Evolutionary conservation across 2,888 invertebrate species (phyloP), one percentile per base, ranked within the genome.

Genomic region (Glaucopsyche alexis): DNA sequence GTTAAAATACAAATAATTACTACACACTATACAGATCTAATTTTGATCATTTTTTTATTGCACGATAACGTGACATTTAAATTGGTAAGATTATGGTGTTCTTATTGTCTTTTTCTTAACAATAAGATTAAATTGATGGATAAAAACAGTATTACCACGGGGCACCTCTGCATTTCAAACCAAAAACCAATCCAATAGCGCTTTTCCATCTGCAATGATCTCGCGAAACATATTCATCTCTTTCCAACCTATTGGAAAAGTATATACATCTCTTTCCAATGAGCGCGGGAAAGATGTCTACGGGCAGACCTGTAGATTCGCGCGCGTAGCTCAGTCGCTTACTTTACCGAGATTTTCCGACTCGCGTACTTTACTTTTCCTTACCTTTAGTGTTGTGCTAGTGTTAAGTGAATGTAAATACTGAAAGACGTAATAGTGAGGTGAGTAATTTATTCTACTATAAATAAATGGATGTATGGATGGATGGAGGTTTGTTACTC

Each of bases 221-320:
- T 40, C 8, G 29, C 38, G 19, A 50, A 67, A 45, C 40, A 66
- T 42, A 7, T 13, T 40, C 50, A 14, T 74, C 75, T 73, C 72
- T 86, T 75, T 75, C 65, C 45, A 77, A 72, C 78, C 78, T 60
- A 67, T 14, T 11, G 67, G 72, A 45, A 72, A 72, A 67, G 0
- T 67, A 2, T 55, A 16, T 29, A 6, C 42, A 38, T 72, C 72
- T 45, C 72, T 50, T 7, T 72, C 45, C 14, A 14, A 6, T 9
- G 16, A 66, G 50, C 85, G 91, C 88, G 90, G 91, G 90, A 85
- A 89, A 87, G 81, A 81, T 77, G 84, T 83, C 77, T 85, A 86
- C 29, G 80, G 84, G 76, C 81, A 92, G 92, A 92, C 89, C 88
- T 90, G 90, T 90, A 87, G 89, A 87, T 88, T 87, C 87, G 80